These are phyloP conservation scores for Limnephilus auricula DNA, from an alignment of 2,888 invertebrate species.

Conservation along the genomic window DNA sequence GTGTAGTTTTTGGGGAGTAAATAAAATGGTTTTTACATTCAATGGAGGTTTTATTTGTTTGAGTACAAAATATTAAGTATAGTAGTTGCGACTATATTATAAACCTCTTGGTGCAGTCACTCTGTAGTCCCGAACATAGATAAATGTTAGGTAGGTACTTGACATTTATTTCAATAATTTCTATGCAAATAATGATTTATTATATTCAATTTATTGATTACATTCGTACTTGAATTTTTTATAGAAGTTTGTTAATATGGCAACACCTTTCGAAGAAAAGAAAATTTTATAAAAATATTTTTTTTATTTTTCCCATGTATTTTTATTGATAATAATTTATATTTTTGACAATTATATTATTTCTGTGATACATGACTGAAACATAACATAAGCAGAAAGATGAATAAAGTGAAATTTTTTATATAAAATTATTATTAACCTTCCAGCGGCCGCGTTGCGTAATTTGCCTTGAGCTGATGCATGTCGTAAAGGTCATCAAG, in stretches of 20 bases:
- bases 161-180: not conserved
- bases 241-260: not conserved
- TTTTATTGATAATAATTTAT: not conserved
- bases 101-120: conserved; percentile 52
- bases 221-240: not conserved
- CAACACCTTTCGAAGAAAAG: not conserved
- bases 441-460: too few relatives aligned
- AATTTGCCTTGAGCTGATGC: too few relatives aligned
- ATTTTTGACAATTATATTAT: not conserved
- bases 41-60: conserved; percentile 54
- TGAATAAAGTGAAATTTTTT: not conserved
- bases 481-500: too few relatives aligned
- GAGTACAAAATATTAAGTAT: conserved; percentile 55
- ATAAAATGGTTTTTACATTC: conserved; percentile 12
- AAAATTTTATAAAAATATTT: not conserved
- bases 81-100: conserved; percentile 28
- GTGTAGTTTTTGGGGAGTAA: not conserved
- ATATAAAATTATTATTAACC: not conserved
- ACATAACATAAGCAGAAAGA: not conserved
- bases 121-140: conserved; percentile 1
- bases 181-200: not conserved
- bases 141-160: not conserved
- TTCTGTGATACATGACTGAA: not conserved
- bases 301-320: not conserved
- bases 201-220: not conserved